Conservation (phyloP, 2,888 invertebrate genomes). For the Lasioglossum lativentre region DNA sequence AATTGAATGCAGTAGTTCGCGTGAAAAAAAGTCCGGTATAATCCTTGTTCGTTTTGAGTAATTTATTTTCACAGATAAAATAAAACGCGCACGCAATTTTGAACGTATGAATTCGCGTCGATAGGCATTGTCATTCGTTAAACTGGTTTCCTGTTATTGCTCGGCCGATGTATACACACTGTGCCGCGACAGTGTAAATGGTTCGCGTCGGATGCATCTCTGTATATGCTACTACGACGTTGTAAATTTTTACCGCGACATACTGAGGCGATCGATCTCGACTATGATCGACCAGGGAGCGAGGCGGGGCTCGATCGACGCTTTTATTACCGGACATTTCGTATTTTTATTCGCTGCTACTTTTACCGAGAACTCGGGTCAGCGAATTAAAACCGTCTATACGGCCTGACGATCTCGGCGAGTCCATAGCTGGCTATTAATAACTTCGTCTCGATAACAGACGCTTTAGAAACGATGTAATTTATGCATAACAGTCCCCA, state of each 20-base stretch:
- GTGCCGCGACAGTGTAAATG: background rate
- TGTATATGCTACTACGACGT: background rate
- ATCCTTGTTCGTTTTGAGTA: background rate
- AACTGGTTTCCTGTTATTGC: constrained; percentile 21
- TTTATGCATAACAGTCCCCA: background rate
- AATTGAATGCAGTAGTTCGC: background rate
- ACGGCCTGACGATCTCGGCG: background rate
- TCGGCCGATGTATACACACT: background rate
- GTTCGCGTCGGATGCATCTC: background rate
- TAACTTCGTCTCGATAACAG: background rate
- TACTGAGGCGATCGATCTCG: constrained; percentile 28
- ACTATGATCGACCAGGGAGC: constrained; percentile 8
- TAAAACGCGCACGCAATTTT: background rate
- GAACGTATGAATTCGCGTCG: background rate
- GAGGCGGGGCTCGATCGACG: constrained; percentile 1
- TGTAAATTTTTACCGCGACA: constrained; percentile 1
- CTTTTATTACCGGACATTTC: constrained; percentile 48
- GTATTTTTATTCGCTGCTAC: constrained; percentile 34
- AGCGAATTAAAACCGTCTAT: constrained; percentile 22
- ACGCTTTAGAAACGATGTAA: background rate
- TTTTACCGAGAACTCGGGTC: constrained; percentile 15
- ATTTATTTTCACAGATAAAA: no score
- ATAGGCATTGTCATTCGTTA: background rate
- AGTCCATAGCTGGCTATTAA: background rate
- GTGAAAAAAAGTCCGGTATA: background rate